Evolutionary conservation across 2,113 vertebrate species (phyloP).

Genomic region (Prionailurus bengalensis): DNA sequence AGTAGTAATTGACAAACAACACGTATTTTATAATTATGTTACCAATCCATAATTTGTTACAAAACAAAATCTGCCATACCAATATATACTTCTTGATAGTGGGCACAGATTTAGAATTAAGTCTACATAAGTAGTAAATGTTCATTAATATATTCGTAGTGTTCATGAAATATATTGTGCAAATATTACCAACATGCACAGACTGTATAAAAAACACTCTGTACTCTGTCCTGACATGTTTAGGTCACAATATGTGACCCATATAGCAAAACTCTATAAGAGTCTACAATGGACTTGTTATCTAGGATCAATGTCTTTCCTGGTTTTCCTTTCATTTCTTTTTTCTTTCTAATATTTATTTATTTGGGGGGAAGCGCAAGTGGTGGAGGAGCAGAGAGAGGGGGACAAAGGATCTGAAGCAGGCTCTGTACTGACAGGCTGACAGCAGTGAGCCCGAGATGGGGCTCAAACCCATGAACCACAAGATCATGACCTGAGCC

Average conservation of each 20-base stretch:
- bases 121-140: conserved; percentile 1
- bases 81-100: conserved; percentile 4
- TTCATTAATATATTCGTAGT: not conserved
- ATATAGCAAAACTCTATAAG: not conserved
- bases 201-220: not conserved
- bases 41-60: not conserved
- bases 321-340: not conserved
- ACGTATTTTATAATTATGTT: not conserved
- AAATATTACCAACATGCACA: not conserved
- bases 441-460: too few species aligned
- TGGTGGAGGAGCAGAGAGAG: too few species aligned
- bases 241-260: not conserved
- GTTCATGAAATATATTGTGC: not conserved
- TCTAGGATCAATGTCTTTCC: not conserved
- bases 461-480: too few species aligned
- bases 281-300: not conserved
- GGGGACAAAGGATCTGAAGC: too few species aligned
- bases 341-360: too few species aligned
- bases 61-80: not conserved
- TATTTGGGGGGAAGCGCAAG: too few species aligned
- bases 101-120: conserved; percentile 42
- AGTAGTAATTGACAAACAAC: not conserved
- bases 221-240: not conserved
- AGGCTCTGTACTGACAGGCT: too few species aligned
- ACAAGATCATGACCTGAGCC: too few species aligned